Percentiles rank a stretch among this genome's conserved stretches.
phyloP scores from a whole-genome alignment of 2,797 vertebrate genomes.

The Tangara arthus region DNA sequence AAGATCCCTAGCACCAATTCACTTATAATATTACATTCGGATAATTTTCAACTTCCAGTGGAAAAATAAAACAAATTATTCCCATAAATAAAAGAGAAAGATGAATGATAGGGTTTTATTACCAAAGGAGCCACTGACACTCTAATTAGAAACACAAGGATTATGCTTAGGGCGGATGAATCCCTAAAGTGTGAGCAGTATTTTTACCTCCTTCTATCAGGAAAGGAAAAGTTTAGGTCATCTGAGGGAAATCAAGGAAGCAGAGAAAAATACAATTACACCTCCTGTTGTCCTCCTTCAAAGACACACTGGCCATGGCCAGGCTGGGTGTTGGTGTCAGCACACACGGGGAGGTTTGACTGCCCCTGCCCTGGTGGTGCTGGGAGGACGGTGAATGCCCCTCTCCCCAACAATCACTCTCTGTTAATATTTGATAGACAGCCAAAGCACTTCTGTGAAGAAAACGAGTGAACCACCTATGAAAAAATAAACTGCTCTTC shows the following conservation, averaged over 20 bases:
- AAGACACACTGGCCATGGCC: background rate
- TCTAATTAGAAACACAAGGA: constrained; percentile 26
- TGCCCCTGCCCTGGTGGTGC: background rate
- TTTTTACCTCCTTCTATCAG: constrained; percentile 10
- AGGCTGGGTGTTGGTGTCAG: constrained; percentile 37
- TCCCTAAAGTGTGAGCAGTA: constrained; percentile 2
- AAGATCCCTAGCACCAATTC: background rate
- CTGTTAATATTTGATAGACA: constrained; percentile 73
- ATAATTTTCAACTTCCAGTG: background rate
- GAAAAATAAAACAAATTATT: background rate
- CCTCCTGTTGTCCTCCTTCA: constrained; percentile 7
- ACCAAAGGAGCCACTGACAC: background rate
- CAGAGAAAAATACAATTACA: background rate
- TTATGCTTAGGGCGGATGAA: constrained; percentile 21
- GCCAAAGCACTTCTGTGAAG: constrained; percentile 67
- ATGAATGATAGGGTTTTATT: background rate
- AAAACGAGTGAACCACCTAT: constrained; percentile 56
- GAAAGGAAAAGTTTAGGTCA: constrained; percentile 50
- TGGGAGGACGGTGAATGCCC: accelerated
- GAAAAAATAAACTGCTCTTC: constrained; percentile 77
- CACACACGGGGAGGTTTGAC: background rate
- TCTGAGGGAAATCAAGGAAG: constrained; percentile 21
- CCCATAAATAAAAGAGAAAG: background rate
- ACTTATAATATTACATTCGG: background rate
- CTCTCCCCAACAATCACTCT: constrained; percentile 60